Evolutionary conservation across 2,888 invertebrate species (phyloP).

Genomic region (Heliconius hortense): DNA sequence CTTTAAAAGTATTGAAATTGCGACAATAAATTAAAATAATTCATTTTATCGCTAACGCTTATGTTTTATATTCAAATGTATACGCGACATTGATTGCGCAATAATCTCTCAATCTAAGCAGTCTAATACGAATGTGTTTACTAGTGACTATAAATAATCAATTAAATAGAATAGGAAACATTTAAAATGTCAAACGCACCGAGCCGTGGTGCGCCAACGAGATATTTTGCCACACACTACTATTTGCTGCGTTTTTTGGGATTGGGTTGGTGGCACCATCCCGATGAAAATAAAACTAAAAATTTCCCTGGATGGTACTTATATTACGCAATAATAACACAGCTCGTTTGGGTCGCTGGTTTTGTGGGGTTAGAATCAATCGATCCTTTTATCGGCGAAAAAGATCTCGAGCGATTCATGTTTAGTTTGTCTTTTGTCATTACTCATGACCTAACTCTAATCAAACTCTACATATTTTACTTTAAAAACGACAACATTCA

Average conservation of each 20-base stretch:
- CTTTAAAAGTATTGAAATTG: not conserved
- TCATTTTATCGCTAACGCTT: slow-evolving; percentile 2
- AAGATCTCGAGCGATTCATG: slow-evolving; percentile 74
- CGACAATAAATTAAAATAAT: not conserved
- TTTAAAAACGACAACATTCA: slow-evolving; percentile 70
- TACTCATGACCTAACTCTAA: slow-evolving; percentile 72
- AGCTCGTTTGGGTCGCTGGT: slow-evolving; percentile 70
- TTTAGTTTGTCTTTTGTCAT: slow-evolving; percentile 76
- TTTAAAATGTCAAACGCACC: slow-evolving; percentile 6
- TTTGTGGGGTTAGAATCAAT: slow-evolving; percentile 76
- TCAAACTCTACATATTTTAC: slow-evolving; percentile 72
- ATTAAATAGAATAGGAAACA: not conserved
- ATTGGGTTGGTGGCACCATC: slow-evolving; percentile 77
- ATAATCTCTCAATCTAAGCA: slow-evolving; percentile 1
- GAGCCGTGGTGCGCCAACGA: slow-evolving; percentile 51
- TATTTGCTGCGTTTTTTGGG: slow-evolving; percentile 66
- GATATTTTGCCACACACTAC: slow-evolving; percentile 67
- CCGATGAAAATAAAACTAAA: slow-evolving; percentile 62
- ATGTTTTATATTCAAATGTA: not conserved
- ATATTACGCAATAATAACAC: slow-evolving; percentile 67
- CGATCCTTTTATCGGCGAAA: slow-evolving; percentile 73
- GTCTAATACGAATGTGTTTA: not conserved
- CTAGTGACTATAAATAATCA: not conserved
- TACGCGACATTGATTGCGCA: not conserved
- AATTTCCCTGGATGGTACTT: slow-evolving; percentile 71